Base-by-base conservation (phyloP, 2,888 invertebrate genomes). In the Desoria tigrina region DNA sequence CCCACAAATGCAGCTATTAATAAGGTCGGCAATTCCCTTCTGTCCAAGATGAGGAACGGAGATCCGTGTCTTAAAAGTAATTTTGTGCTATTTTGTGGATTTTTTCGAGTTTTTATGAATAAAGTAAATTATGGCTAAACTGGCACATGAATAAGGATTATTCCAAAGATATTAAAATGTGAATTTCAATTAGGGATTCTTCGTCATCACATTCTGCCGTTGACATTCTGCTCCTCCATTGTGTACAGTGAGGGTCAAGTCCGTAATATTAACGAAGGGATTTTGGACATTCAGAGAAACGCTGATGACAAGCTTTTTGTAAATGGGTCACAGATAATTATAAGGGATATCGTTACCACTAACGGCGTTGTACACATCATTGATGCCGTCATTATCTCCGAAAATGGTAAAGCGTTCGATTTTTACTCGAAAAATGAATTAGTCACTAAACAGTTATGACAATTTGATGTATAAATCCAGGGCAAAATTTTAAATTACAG, bases 301-400 rank as follows among this genome's bases (percentile, higher is more conserved):
- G 77, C 80, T 4, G 82, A 84, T 28, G 83, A 83, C 65, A 83
- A 85, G 65, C 77, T 87, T 42, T 80, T 84, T 42, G 83, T 87
- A 73, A 83, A 84, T 57, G 79, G 78, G 55, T 84, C 85, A 0
- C 84, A 84, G 77, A 82, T 88, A 27, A 78, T 83, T 7, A 83
- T 83, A 63, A 79, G 81, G 2, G 89, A 89, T 78, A 80, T 74
- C 45, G 84, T 89, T 80, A 88, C 84, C 14, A 87, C 85, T 1
- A 88, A 90, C 79, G 90, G 89, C n/a, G 87, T 89, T 1, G 78
- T 90, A 28, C 88, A 89, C 78, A 81, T 87, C 28, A 84, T 89
- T 69, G 87, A 89, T 76, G 83, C 84, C 2, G 83, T 89, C 27
- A 78, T 89, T 51, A 83, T 87, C 60, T 88, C 88, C 0, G 84